Percentiles rank a stretch among this genome's conserved stretches.
Conservation (phyloP, 2,113 vertebrate genomes). For the Anoura caudifer region DNA sequence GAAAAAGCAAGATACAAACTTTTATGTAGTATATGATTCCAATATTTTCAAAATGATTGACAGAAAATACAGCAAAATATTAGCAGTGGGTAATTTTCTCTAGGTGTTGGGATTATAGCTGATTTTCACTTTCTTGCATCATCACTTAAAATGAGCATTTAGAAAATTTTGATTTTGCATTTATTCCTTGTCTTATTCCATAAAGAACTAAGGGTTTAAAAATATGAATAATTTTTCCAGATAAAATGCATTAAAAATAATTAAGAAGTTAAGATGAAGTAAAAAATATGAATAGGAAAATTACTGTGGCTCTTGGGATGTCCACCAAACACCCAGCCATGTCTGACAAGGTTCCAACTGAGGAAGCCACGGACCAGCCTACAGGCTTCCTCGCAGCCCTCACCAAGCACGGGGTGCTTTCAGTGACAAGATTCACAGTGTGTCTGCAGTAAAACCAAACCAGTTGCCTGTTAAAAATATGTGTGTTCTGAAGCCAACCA, state of each 20-base stretch:
- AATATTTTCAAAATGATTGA: background rate
- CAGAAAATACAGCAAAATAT: background rate
- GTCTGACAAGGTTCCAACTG: background rate
- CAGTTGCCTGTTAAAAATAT: background rate
- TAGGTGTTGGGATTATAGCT: background rate
- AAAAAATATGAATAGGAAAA: background rate
- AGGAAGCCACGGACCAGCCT: background rate
- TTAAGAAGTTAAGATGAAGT: background rate
- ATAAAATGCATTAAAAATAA: constrained; percentile 28
- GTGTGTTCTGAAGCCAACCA: background rate
- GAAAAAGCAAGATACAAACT: background rate
- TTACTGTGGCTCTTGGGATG: background rate
- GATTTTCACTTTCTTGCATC: background rate
- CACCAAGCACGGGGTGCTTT: background rate
- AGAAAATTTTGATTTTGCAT: background rate
- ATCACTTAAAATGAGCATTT: background rate
- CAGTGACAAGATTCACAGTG: background rate
- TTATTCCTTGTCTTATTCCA: background rate
- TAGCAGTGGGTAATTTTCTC: background rate
- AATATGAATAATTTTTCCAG: background rate
- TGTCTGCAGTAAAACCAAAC: background rate
- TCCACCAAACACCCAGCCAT: background rate
- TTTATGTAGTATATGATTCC: background rate
- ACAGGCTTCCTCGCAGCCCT: background rate
- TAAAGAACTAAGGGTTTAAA: background rate